Evolutionary conservation across 1,140 invertebrate genomes (phyloP), one percentile per base, ranked within the genome.

Genomic region (Yoshiicerus persimilis): DNA sequence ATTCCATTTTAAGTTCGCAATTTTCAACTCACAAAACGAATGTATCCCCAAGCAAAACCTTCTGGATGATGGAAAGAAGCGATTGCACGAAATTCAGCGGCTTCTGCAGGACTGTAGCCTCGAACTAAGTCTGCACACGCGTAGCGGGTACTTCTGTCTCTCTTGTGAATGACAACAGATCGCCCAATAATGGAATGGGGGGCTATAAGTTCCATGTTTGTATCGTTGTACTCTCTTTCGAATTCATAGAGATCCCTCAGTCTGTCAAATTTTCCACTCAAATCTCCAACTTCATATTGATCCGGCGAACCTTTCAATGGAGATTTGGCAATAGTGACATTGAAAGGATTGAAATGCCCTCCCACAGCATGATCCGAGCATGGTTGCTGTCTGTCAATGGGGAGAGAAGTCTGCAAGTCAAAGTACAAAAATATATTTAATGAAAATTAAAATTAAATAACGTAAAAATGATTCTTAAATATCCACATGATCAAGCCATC

Each of bases 11-110:
- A n/a, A n/a, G n/a, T 8, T 41, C 13, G 39, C 39, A 13, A 41
- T 64, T 39, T 25, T 66, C 39, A 41, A 91, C 93, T 92, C 92
- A 96, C 96, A 95, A 98, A 95, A 93, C 96, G 94, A 30, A 99
- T 94, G 91, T 97, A 98, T 25, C 98, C 97, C 92, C 95, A 96
- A 2, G 96, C 96, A 92, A 95, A 97, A 0, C 97, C 97, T 11
- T 94, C 93, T 0, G 97, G 96, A 94, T 98, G 96, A 93, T 98
- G 97, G 92, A 98, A 98, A 0, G 97, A 98, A 5, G 97, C 97
- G 89, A 98, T 97, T 8, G 95, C 97, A 83, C 96, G 93, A 39
- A 98, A 93, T 93, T 98, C 96, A 87, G 95, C 92, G 2, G 96
- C 97, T 84, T 89, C 89, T 8, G 89, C 87, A 10, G 87, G 87